Evolutionary conservation across 2,797 vertebrate species (phyloP), one percentile per base, ranked within the genome.

Genomic region (Rhodeus uyekii): DNA sequence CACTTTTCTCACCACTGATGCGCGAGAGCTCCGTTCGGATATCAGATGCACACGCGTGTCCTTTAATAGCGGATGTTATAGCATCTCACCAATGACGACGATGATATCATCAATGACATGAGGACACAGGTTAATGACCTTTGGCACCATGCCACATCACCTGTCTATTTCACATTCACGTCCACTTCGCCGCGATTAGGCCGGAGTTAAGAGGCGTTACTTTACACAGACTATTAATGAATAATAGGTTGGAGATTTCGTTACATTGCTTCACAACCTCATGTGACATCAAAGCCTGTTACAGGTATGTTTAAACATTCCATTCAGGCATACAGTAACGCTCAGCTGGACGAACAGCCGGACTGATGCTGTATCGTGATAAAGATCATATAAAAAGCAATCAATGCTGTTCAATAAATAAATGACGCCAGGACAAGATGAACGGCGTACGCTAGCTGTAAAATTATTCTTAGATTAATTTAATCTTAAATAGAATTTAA

Each of bases 211-310:
- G 75, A 36, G 65, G 73, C 60, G 76, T 86, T 85, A 85, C 78
- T 64, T 82, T 86, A 89, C 84, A 87, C 80, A 80, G 68, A 78
- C 71, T 44, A 87, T 86, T 67, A 89, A 89, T 86, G 67, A 83
- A 79, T 88, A 85, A 89, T 86, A 50, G 69, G 79, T 29, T 72
- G 61, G 69, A 76, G 71, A 78, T 85, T 65, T 82, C 1, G 24
- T 61, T 42, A 9, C 38, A 10, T 36, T 75, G 74, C n/a, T 46
- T 39, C 36, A 46, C 38, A 44, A 80, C 73, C 67, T 85, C n/a
- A 73, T 58, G 67, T 82, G 80, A 63, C 78, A 6, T 18, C 29
- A n/a, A 72, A 48, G 55, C 22, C 46, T n/a, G 34, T 64, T 75
- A 53, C 60, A 53, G 48, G 60, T 81, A 75, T 75, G 44, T 69